Conservation (phyloP, 1,140 invertebrate genomes). For the Homalodisca vitripennis region DNA sequence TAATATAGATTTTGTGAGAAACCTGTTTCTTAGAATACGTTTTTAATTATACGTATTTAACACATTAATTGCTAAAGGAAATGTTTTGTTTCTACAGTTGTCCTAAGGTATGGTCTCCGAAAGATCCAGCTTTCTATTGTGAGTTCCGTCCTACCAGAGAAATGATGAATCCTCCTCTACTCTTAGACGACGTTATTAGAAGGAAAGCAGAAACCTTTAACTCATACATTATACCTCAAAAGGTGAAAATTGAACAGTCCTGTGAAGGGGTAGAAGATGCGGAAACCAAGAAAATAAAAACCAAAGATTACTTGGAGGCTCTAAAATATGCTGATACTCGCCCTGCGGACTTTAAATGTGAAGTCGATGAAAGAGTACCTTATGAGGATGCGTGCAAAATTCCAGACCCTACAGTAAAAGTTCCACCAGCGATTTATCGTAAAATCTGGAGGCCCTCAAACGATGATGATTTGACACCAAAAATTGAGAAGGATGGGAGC, state of each 20-base stretch:
- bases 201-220: slow-evolving; percentile 4
- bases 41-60: no score
- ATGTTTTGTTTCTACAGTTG: slow-evolving; percentile 9
- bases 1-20: no score
- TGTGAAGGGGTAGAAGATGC: slow-evolving; percentile 14
- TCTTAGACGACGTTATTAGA: not conserved
- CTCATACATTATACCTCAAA: not conserved
- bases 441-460: no score
- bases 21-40: no score
- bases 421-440: not conserved
- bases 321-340: not conserved
- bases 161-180: slow-evolving; percentile 5
- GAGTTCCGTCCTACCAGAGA: not conserved
- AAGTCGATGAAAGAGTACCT: not conserved
- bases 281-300: slow-evolving; percentile 7
- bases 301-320: not conserved
- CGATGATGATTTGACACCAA: no score
- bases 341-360: not conserved
- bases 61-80: no score
- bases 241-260: not conserved
- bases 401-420: not conserved
- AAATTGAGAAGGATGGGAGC: no score
- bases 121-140: slow-evolving; percentile 2
- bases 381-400: slow-evolving; percentile 20
- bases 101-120: slow-evolving; percentile 3